Base-by-base conservation (phyloP, 2,797 vertebrate genomes). In the Taenioides sp. region DNA sequence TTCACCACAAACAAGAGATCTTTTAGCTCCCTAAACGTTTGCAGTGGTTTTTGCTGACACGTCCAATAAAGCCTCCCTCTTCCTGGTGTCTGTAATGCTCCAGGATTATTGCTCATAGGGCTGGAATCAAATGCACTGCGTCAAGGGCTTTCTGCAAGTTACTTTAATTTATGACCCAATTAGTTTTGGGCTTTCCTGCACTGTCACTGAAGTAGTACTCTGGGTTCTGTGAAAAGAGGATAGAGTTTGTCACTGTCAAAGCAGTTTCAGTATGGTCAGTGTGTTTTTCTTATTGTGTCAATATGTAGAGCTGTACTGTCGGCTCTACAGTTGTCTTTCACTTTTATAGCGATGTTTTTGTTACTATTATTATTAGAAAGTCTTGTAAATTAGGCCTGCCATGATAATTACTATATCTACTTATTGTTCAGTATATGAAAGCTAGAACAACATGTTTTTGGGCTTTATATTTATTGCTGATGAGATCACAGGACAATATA, bases 161-260 rank as follows among this genome's bases (percentile, higher is more conserved):
- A 70, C 67, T 68, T 70, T 60, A 50, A 55, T 80, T 78, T 80
- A 80, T 34, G 67, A 76, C 59, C 63, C 43, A 65, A 74, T 82
- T 65, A 74, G 28, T 73, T 55, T 23, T 12, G n/a, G 54, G 22
- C n/a, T 11, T 57, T 57, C 10, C 22, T 12, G 10, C 54, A 23
- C 20, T 57, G 54, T 57, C n/a, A 23, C 10, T 57, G 54, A 57
- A 57, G 10, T 11, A 57, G 22, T 3, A 57, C 9, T n/a, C 3
- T 22, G 54, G 22, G 12, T 57, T 23, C 9, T 57, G 22, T 23
- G 54, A 23, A 57, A 22, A 54, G 18, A 52, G 20, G 18, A 14
- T 57, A 14, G 22, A 23, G 54, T 23, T 23, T 1, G 54, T 57
- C 22, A 23, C 9, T n/a, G 22, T 57, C 22, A 23, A 22, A 57